Percentiles rank a stretch among this genome's conserved stretches.
phyloP scores from a whole-genome alignment of 1,140 invertebrate genomes.

The Oryzaephilus surinamensis region DNA sequence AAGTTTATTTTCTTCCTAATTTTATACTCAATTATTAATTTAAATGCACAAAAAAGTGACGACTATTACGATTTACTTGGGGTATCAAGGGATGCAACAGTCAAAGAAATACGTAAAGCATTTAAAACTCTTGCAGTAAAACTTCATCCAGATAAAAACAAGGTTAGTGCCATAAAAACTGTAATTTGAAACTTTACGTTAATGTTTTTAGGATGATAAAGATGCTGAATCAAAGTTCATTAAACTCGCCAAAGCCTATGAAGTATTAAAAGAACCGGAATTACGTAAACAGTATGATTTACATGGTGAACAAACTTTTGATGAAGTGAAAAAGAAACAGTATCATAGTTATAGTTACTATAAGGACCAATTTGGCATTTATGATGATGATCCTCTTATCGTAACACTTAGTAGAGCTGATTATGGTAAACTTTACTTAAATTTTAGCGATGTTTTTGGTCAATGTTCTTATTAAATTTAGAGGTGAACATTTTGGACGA shows the following conservation, averaged over 20 bases:
- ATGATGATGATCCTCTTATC: conserved; percentile 76
- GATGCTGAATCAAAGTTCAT: conserved; percentile 67
- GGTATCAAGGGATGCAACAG: conserved; percentile 54
- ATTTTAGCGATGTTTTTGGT: conserved; percentile 1
- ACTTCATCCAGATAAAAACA: conserved; percentile 79
- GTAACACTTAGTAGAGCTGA: conserved; percentile 61
- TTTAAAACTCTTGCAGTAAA: conserved; percentile 73
- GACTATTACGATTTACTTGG: conserved; percentile 59
- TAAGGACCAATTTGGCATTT: conserved; percentile 76
- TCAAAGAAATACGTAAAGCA: conserved; percentile 66
- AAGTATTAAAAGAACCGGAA: conserved; percentile 73
- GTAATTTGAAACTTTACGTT: conserved; percentile 14
- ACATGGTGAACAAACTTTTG: conserved; percentile 54
- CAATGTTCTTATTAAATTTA: conserved; percentile 11
- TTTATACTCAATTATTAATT: neutral
- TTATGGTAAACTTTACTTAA: conserved; percentile 54
- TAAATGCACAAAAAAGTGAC: conserved; percentile 9
- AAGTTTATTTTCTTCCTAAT: neutral
- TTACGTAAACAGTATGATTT: conserved; percentile 68
- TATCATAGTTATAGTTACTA: conserved; percentile 80
- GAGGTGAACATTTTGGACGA: conserved; percentile 37
- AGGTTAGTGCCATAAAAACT: conserved; percentile 35
- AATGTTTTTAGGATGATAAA: conserved; percentile 49
- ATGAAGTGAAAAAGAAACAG: conserved; percentile 43
- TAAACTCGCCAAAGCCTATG: conserved; percentile 70